These are phyloP conservation scores for Stictonetta naevosa DNA, from an alignment of 2,113 vertebrate species.

Conservation along the genomic window DNA sequence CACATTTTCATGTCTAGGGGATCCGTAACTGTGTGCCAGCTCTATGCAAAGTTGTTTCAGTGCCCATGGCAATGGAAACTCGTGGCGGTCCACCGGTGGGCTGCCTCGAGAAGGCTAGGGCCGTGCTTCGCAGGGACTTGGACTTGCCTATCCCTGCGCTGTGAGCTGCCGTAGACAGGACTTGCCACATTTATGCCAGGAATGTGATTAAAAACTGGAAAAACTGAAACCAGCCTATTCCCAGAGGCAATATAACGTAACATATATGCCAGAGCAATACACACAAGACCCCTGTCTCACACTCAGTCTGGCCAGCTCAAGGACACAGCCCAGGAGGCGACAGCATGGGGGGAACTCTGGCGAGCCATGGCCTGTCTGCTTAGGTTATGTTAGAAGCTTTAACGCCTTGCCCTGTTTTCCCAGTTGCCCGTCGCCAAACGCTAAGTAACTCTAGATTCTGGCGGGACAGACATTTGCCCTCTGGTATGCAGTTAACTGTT, in stretches of 20 bases:
- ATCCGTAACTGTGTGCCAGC: background rate
- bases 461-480: background rate
- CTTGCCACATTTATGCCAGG: constrained; percentile 62
- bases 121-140: background rate
- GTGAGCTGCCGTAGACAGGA: background rate
- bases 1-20: background rate
- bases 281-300: constrained; percentile 58
- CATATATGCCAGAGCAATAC: constrained; percentile 21
- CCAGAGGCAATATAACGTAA: constrained; percentile 54
- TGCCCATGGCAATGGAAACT: background rate
- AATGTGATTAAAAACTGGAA: constrained; percentile 70
- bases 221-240: constrained; percentile 47
- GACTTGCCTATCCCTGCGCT: background rate
- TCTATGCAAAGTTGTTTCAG: background rate
- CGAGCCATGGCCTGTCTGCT: background rate
- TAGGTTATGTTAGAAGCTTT: background rate
- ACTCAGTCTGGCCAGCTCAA: background rate
- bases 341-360: background rate
- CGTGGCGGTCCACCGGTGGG: background rate
- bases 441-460: background rate
- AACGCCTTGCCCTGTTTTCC: background rate
- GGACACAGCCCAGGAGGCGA: background rate
- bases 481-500: background rate
- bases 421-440: background rate
- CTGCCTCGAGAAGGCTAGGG: background rate